Conservation (phyloP, 92 coral and sea anemone species). For the Desmophyllum pertusum region DNA sequence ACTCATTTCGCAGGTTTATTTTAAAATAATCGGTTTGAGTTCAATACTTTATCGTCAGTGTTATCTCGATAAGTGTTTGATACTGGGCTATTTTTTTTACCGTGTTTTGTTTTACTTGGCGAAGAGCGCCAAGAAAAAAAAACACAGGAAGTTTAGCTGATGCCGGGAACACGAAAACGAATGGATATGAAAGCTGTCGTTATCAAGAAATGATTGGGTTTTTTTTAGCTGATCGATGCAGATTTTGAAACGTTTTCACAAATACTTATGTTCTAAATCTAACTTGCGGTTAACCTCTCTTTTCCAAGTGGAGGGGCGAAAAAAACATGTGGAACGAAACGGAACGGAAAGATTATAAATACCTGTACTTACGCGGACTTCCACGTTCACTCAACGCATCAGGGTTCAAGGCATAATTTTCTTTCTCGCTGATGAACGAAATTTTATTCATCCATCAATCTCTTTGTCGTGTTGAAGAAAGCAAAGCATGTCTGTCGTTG, state of each 20-base stretch:
- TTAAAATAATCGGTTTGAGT: background rate
- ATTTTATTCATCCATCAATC: conserved; percentile 7
- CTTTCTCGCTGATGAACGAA: background rate
- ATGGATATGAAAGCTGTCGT: background rate
- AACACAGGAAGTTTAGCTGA: background rate
- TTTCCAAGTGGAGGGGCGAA: background rate
- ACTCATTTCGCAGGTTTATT: background rate
- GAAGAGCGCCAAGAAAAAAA: background rate
- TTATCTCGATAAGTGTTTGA: background rate
- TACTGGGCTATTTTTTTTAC: background rate
- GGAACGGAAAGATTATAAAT: background rate
- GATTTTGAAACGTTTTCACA: background rate
- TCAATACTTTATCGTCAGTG: background rate
- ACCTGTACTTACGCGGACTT: background rate
- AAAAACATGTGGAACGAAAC: background rate
- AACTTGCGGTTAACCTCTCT: background rate
- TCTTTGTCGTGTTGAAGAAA: too few relatives aligned
- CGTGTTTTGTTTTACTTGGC: conserved; percentile 19
- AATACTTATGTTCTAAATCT: background rate
- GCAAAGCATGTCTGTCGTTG: background rate
- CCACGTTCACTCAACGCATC: background rate
- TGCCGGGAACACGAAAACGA: background rate
- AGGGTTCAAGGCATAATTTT: background rate
- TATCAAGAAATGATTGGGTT: background rate
- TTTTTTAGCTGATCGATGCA: too few relatives aligned